A percentile compares a stretch with the other conserved stretches of the same genome.
phyloP scores from a whole-genome alignment of 2,113 vertebrate genomes.

The Pholis gunnellus region DNA sequence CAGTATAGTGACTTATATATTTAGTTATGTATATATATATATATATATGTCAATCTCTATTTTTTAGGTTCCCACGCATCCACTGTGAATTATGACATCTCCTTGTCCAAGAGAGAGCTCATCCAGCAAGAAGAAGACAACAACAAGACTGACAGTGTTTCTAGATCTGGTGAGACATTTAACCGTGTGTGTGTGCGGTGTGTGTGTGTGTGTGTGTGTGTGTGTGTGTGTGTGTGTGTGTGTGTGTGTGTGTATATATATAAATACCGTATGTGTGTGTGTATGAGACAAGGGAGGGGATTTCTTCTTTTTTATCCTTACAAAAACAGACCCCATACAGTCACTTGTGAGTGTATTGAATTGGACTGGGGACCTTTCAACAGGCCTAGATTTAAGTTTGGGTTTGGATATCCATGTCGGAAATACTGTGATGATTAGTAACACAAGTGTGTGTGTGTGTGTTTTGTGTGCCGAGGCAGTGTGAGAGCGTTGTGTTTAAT shows the following conservation, averaged over 20 bases:
- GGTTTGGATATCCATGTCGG: background rate
- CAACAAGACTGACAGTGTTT: conserved; percentile 63
- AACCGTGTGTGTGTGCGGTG: background rate
- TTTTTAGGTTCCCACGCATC: conserved; percentile 41
- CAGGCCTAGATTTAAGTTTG: background rate
- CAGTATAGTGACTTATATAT: background rate
- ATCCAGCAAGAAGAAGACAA: conserved; percentile 53
- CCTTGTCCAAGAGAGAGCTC: conserved; percentile 71
- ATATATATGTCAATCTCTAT: conserved; percentile 1
- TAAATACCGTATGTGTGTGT: background rate
- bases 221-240: background rate
- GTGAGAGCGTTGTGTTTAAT: conserved; percentile 6
- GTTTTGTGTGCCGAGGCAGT: background rate
- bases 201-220: background rate
- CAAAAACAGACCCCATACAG: background rate
- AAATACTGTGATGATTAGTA: background rate
- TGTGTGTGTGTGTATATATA: background rate
- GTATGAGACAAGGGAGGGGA: background rate
- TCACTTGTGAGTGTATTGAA: background rate
- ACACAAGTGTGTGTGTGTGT: background rate
- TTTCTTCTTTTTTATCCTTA: background rate
- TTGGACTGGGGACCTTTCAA: background rate
- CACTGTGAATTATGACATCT: conserved; percentile 32
- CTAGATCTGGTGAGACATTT: conserved; percentile 71
- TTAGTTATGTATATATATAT: background rate